Conservation (phyloP, 2,888 invertebrate species). For the Leptogaster cylindrica region DNA sequence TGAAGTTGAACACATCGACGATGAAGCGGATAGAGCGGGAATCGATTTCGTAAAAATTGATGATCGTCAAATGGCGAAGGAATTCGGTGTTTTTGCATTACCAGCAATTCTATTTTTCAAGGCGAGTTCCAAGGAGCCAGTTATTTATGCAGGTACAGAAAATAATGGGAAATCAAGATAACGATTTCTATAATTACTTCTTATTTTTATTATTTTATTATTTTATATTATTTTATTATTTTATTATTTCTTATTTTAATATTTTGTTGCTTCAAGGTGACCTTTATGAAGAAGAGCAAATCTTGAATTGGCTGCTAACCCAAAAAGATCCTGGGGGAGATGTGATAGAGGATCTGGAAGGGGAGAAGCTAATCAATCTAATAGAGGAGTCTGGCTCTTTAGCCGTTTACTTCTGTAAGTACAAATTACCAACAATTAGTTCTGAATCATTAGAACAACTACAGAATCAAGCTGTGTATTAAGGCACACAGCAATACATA, state of each 20-base stretch:
- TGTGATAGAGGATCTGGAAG: slow-evolving; percentile 86
- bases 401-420: slow-evolving; percentile 93
- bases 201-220: not conserved
- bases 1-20: slow-evolving; percentile 92
- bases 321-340: slow-evolving; percentile 93
- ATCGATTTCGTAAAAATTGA: slow-evolving; percentile 94
- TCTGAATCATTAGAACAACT: not conserved
- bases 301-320: slow-evolving; percentile 87
- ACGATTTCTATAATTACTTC: not conserved
- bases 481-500: not conserved
- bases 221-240: not conserved
- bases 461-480: slow-evolving; percentile 16
- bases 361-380: slow-evolving; percentile 75
- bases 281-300: slow-evolving; percentile 83
- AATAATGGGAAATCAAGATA: not conserved
- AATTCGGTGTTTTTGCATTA: slow-evolving; percentile 86
- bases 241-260: slow-evolving; percentile 44
- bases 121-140: slow-evolving; percentile 84
- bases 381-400: slow-evolving; percentile 82
- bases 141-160: slow-evolving; percentile 81
- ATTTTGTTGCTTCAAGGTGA: slow-evolving; percentile 67
- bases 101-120: slow-evolving; percentile 92
- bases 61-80: slow-evolving; percentile 84
- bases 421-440: not conserved
- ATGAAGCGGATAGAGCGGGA: slow-evolving; percentile 87